Base-by-base conservation (phyloP, 2,797 vertebrate genomes). In the Acanthurus lineatus region DNA sequence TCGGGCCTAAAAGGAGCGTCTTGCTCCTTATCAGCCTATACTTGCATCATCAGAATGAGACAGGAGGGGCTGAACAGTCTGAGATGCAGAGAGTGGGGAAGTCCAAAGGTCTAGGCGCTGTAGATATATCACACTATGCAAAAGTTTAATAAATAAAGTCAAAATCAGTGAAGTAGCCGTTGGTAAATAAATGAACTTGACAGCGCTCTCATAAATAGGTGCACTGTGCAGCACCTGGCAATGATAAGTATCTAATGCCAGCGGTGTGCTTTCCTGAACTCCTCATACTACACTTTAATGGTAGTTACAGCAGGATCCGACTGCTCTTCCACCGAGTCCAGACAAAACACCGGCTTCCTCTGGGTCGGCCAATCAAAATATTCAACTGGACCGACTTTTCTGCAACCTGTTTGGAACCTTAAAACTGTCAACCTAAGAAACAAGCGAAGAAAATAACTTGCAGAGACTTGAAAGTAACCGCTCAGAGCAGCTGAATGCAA, bases 321-420 rank as follows among this genome's bases (percentile, higher is more conserved):
- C 40, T 45, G 81, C 83, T 77, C 54, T 77, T 90, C 40, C 75
- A 79, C 64, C 17, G 71, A 59, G 48, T 88, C 83, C 81, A 85
- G 88, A 78, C 69, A 86, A 85, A 87, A 86, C 64, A 67, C 61
- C 6, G 3, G 64, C 86, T 89, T 88, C 68, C 82, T 87, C 70
- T 40, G 68, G 40, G 59, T 12, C 4, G n/a, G 82, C 91, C 86
- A 92, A 90, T 80, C 76, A 88, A 88, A 91, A 88, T 81, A 92
- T 61, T 65, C 45, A 70, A 68, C 38, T 76, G 59, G 45, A 76
- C 56, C 62, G 59, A 67, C 45, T 35, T 73, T 70, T 61, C 59
- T 65, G 64, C 62, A 85, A 83, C 73, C 69, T 70, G 74, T 83
- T 82, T 44, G 42, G 44, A 74, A 67, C 20, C 53, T 40, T 38